These are phyloP conservation scores for Macquaria australasica DNA, from an alignment of 2,113 vertebrate genomes.

Conservation along the genomic window DNA sequence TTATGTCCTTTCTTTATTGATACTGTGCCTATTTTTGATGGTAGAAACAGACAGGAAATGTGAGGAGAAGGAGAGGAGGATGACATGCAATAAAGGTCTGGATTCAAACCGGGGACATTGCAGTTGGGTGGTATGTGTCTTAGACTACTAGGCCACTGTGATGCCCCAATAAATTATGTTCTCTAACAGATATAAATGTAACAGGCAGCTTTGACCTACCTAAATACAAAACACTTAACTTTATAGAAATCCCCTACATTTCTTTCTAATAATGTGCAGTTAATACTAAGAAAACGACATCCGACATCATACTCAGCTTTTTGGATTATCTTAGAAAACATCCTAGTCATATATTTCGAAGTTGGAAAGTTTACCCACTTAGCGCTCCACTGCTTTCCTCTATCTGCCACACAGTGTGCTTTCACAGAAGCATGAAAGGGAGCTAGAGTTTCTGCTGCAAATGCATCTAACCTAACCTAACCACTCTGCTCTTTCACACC, in stretches of 20 bases:
- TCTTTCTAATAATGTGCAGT: constrained; percentile 11
- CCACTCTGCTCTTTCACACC: constrained; percentile 47
- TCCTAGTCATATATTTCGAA: background rate
- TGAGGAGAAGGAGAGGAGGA: background rate
- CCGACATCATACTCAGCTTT: constrained; percentile 16
- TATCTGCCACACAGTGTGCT: constrained; percentile 33
- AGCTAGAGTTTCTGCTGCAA: constrained; percentile 42
- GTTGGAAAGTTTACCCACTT: constrained; percentile 10
- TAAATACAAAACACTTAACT: background rate
- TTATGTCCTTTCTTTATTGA: background rate
- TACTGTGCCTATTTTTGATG: background rate
- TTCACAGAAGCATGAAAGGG: constrained; percentile 56
- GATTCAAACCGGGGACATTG: background rate
- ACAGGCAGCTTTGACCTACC: background rate
- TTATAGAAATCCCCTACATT: background rate
- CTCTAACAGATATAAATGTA: background rate
- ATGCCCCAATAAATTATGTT: background rate
- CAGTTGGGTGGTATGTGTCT: too few relatives aligned
- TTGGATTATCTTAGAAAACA: constrained; percentile 24
- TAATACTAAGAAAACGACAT: constrained; percentile 16
- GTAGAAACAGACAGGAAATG: background rate
- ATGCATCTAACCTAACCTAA: constrained; percentile 53
- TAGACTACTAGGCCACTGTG: background rate
- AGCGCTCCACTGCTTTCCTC: constrained; percentile 22
- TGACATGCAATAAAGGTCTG: background rate